Conservation (phyloP, 2,113 vertebrate species). For the Okapia johnstoni region DNA sequence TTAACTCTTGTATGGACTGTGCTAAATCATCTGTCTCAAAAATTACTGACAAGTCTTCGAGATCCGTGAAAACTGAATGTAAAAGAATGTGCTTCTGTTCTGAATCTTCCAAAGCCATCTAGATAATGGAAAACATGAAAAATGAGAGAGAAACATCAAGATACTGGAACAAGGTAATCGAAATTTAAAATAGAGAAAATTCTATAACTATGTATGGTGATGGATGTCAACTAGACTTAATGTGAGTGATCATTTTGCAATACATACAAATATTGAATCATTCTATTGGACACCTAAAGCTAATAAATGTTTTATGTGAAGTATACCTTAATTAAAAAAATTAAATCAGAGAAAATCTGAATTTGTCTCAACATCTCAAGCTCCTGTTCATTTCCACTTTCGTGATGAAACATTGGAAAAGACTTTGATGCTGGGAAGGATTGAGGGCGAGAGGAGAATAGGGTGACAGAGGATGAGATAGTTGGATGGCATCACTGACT, state of each 20-base stretch:
- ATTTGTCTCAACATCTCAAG: background rate
- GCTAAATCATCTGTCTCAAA: constrained; percentile 82
- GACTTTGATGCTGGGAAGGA: background rate
- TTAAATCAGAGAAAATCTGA: background rate
- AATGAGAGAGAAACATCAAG: background rate
- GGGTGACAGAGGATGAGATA: background rate
- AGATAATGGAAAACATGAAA: background rate
- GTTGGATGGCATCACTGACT: background rate
- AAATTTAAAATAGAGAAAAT: background rate
- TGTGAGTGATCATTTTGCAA: background rate
- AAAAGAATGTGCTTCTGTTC: constrained; percentile 89
- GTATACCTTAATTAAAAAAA: background rate
- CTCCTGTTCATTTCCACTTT: background rate
- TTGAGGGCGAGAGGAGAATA: background rate
- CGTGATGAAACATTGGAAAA: background rate
- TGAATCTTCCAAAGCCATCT: constrained; percentile 92
- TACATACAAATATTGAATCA: background rate
- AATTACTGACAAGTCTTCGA: constrained; percentile 87
- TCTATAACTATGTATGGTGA: background rate
- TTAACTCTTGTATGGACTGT: constrained; percentile 81
- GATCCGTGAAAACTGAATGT: constrained; percentile 79
- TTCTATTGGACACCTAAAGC: background rate
- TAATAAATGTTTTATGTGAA: background rate
- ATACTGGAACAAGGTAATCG: background rate
- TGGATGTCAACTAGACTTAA: background rate